These are phyloP conservation scores for Drosophila mayaguana DNA, from an alignment of 2,888 invertebrate species.

Conservation along the genomic window DNA sequence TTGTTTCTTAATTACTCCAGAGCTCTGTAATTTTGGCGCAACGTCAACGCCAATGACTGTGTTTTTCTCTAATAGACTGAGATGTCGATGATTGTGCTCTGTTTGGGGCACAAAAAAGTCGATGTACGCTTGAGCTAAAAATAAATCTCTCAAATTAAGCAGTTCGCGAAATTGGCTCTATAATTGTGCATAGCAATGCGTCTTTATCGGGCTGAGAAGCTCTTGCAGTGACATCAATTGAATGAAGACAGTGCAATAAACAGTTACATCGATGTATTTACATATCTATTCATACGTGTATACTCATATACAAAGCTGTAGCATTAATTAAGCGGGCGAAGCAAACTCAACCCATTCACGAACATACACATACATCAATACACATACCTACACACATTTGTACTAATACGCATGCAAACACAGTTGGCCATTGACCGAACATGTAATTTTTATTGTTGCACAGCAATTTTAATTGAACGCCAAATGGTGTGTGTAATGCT, in stretches of 20 bases:
- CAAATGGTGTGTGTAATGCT: slow-evolving; percentile 25
- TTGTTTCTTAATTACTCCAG: slow-evolving; percentile 13
- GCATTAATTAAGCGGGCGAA: slow-evolving; percentile 55
- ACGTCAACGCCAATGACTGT: slow-evolving; percentile 9
- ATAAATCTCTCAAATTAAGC: slow-evolving; percentile 51
- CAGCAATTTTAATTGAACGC: slow-evolving; percentile 43
- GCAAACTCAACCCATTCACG: slow-evolving; percentile 13
- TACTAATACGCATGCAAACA: neutral
- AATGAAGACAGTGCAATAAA: slow-evolving; percentile 31
- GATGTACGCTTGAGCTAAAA: slow-evolving; percentile 44
- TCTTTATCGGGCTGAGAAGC: slow-evolving; percentile 25
- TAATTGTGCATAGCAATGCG: slow-evolving; percentile 29
- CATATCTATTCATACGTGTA: neutral
- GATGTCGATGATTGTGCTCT: slow-evolving; percentile 15
- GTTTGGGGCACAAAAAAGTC: slow-evolving; percentile 14
- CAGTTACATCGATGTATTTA: slow-evolving; percentile 45
- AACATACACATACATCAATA: neutral
- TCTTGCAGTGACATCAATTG: slow-evolving; percentile 40
- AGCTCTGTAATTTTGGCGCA: neutral
- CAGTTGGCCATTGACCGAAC: slow-evolving; percentile 41
- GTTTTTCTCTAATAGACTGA: neutral
- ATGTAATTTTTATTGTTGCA: slow-evolving; percentile 41
- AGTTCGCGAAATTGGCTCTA: slow-evolving; percentile 25
- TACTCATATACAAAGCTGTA: slow-evolving; percentile 9
- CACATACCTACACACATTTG: slow-evolving; percentile 11